These are phyloP conservation scores for Lasius platythorax DNA, from an alignment of 2,888 invertebrate genomes.

Conservation along the genomic window DNA sequence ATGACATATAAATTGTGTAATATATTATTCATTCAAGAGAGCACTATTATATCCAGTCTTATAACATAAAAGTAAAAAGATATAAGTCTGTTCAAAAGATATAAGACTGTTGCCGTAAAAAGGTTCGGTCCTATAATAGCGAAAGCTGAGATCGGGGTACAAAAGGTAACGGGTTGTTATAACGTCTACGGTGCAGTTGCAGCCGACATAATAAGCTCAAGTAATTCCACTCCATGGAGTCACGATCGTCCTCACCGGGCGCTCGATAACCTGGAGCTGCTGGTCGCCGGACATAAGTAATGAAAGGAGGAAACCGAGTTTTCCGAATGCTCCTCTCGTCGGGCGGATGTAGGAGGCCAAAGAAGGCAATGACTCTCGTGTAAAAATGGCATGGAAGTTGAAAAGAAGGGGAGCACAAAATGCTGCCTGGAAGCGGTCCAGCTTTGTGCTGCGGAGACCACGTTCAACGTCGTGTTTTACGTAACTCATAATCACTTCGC, in stretches of 20 bases:
- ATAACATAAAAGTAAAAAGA: constrained; percentile 11
- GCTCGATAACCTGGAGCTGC: constrained; percentile 67
- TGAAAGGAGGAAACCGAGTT: constrained; percentile 67
- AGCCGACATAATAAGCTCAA: constrained; percentile 56
- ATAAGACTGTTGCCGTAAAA: constrained; percentile 6
- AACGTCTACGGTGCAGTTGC: constrained; percentile 31
- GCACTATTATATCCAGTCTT: background rate
- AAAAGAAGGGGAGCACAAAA: constrained; percentile 53
- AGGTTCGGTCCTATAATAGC: background rate
- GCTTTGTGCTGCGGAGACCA: constrained; percentile 70
- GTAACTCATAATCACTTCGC: constrained; percentile 72
- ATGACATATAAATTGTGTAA: background rate
- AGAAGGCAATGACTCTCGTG: constrained; percentile 43
- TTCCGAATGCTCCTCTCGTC: constrained; percentile 69
- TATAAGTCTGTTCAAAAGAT: constrained; percentile 22
- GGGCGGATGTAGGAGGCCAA: constrained; percentile 62
- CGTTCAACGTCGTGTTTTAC: constrained; percentile 69
- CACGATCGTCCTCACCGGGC: constrained; percentile 55
- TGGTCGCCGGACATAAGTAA: constrained; percentile 71
- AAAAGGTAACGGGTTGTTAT: constrained; percentile 49
- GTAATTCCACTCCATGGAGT: constrained; percentile 63
- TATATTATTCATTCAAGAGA: background rate
- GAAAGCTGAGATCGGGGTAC: background rate
- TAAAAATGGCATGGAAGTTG: constrained; percentile 33
- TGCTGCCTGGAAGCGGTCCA: constrained; percentile 76